Conservation (phyloP, 2,888 invertebrate genomes). For the Coremacera marginata region DNA sequence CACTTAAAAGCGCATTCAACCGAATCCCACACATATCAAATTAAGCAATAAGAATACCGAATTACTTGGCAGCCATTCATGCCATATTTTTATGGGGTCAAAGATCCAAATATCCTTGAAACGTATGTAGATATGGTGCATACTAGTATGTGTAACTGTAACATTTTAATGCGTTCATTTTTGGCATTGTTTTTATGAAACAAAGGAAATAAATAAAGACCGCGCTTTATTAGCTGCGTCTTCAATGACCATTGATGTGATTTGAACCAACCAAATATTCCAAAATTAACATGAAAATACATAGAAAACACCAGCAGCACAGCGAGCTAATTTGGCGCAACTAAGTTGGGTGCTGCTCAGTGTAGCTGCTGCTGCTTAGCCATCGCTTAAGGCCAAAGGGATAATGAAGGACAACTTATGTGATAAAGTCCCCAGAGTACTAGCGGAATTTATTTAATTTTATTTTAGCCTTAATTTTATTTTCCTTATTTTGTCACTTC, state of each 20-base stretch:
- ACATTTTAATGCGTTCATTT: conserved; percentile 21
- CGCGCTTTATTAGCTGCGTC: too few relatives aligned
- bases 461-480: neutral
- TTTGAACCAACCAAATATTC: too few relatives aligned
- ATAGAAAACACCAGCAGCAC: neutral
- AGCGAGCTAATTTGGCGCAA: neutral
- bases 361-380: neutral
- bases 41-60: neutral
- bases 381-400: too few relatives aligned
- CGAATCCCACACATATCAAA: neutral
- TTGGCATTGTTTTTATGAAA: neutral
- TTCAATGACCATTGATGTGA: too few relatives aligned
- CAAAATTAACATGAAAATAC: too few relatives aligned
- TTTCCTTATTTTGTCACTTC: neutral
- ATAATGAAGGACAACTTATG: too few relatives aligned
- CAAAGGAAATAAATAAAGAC: neutral
- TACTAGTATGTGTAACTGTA: neutral
- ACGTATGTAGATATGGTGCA: too few relatives aligned
- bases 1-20: conserved; percentile 26
- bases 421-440: too few relatives aligned
- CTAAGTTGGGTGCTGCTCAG: neutral
- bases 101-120: conserved; percentile 1
- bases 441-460: neutral
- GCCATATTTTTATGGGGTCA: neutral
- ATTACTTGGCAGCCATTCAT: conserved; percentile 15